Conservation (phyloP, 1,140 invertebrate species). For the Drosophila novamexicana region DNA sequence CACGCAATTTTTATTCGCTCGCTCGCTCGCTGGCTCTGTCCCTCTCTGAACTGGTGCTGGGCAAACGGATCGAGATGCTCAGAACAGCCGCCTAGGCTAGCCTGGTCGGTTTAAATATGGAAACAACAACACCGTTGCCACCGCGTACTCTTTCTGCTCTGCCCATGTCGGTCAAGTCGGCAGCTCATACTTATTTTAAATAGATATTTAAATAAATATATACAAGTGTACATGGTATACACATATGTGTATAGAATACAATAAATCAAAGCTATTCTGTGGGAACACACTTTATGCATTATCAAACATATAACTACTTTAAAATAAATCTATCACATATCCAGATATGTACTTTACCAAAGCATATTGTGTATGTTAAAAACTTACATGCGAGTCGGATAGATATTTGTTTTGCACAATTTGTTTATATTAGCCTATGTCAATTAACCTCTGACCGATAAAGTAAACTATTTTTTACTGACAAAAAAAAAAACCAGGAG, state of each 20-base stretch:
- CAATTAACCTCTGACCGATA: neutral
- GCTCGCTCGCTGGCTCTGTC: neutral
- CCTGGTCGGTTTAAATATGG: constrained; percentile 33
- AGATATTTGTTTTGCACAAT: neutral
- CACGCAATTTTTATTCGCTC: constrained; percentile 15
- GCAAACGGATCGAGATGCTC: neutral
- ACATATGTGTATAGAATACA: neutral
- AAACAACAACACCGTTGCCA: neutral
- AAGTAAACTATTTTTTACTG: neutral
- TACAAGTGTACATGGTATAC: neutral
- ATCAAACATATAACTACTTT: too few species aligned
- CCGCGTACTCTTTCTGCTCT: constrained; percentile 1
- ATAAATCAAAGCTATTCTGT: too few species aligned
- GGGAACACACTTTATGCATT: too few species aligned
- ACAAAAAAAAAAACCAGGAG: too few species aligned
- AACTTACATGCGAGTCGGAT: too few species aligned
- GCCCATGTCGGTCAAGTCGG: neutral
- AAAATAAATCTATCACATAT: too few species aligned
- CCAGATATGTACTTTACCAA: neutral
- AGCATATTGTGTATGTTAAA: neutral
- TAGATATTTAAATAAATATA: constrained; percentile 10
- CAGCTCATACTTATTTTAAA: constrained; percentile 32
- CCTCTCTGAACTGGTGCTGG: neutral
- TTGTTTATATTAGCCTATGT: neutral
- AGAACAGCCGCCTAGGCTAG: constrained; percentile 1